phyloP scores from a whole-genome alignment of 2,113 vertebrate genomes.

The Heliornis fulica region DNA sequence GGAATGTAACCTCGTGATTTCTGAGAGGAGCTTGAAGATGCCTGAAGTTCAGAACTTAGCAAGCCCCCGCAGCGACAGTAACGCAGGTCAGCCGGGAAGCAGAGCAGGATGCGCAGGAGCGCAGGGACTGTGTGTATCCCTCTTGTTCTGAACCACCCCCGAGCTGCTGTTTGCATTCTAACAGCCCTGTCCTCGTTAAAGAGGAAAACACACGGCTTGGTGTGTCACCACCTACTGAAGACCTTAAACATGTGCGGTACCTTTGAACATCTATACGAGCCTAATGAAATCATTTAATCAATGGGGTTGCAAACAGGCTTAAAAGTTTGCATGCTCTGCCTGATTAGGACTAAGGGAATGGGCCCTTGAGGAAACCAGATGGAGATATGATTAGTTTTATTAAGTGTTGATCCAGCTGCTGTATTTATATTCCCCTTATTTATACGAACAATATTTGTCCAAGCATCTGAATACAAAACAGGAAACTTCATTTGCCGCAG shows the following conservation, averaged over 20 bases:
- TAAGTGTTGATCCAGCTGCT: constrained; percentile 56
- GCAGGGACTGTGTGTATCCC: neutral
- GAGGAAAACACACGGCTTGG: neutral
- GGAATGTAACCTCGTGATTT: neutral
- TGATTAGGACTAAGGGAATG: constrained; percentile 53
- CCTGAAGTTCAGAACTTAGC: neutral
- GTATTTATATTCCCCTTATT: constrained; percentile 53
- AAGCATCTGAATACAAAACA: constrained; percentile 38
- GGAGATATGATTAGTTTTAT: constrained; percentile 62
- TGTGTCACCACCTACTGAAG: neutral
- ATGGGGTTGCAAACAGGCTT: constrained; percentile 18
- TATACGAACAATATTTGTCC: constrained; percentile 53
- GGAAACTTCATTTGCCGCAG: constrained; percentile 15
- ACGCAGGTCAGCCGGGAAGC: neutral
- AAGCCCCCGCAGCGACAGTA: neutral
- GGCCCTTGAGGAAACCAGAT: constrained; percentile 50
- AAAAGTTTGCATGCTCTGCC: constrained; percentile 36
- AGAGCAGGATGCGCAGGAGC: neutral
- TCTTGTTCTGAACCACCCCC: neutral
- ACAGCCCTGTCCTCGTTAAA: neutral
- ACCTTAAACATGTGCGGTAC: neutral
- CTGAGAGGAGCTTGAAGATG: neutral
- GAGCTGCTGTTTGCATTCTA: neutral
- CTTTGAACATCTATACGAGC: neutral
- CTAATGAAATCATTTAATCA: constrained; percentile 65